These are phyloP conservation scores for Camelus bactrianus DNA, from an alignment of 2,113 vertebrate genomes.

Conservation along the genomic window DNA sequence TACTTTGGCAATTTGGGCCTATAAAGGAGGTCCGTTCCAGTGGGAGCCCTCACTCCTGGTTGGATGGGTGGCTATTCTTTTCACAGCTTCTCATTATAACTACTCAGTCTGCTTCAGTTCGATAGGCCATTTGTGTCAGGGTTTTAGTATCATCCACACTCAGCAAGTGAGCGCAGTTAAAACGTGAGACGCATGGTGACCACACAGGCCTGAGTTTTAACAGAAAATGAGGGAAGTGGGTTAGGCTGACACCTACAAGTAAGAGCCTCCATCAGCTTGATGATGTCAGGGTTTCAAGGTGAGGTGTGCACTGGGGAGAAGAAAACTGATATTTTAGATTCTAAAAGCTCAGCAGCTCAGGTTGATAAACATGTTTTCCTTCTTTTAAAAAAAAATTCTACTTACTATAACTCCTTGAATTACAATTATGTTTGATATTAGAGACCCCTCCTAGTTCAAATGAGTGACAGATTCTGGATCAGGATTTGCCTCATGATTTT, in stretches of 20 bases:
- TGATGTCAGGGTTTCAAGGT: constrained; percentile 18
- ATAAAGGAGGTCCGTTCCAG: neutral
- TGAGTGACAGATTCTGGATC: neutral
- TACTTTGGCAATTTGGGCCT: neutral
- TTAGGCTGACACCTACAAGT: neutral
- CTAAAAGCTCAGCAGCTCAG: neutral
- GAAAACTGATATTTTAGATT: neutral
- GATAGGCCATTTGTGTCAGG: fast-evolving
- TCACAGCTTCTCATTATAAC: neutral
- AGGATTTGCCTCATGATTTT: neutral
- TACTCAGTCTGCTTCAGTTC: neutral
- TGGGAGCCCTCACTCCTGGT: neutral
- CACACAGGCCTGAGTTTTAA: neutral
- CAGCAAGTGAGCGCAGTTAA: neutral
- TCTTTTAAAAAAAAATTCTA: neutral
- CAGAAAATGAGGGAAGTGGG: neutral
- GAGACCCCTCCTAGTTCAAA: neutral
- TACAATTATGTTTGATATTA: neutral
- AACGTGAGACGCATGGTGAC: neutral
- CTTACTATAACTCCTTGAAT: neutral
- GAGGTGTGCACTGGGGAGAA: neutral
- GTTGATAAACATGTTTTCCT: neutral
- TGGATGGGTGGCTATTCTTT: neutral
- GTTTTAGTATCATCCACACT: neutral
- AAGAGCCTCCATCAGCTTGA: neutral